Evolutionary conservation across 2,113 vertebrate species (phyloP), one percentile per base, ranked within the genome.

Genomic region (Polypterus senegalus): DNA sequence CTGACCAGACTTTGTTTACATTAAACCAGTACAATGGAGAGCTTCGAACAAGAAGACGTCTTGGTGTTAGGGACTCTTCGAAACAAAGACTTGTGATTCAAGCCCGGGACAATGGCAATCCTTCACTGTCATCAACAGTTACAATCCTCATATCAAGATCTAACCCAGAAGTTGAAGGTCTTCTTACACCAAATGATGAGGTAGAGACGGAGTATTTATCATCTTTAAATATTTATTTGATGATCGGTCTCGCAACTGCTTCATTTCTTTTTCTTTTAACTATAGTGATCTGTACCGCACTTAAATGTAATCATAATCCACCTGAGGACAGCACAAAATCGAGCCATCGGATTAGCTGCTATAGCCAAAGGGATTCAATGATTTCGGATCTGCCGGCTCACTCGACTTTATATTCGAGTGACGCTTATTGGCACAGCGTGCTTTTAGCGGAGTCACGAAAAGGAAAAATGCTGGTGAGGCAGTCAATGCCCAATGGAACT

Each of bases 161-260:
- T 45, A 70, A 79, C 46, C 69, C 69, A 47, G 72, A 74, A 64
- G 74, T 71, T 4, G 72, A 77, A n/a, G 72, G 76, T 7, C 79
- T 76, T 4, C 58, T 79, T 43, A 74, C 76, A 62, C 68, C 75
- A 48, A 67, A 47, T 46, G 57, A 68, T 11, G 7, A 61, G 63
- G 7, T 74, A 7, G 77, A 83, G 53, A 72, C 80, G 43, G 69
- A 71, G 58, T 74, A 81, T 46, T 82, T 74, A 73, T 83, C 73
- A 0, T 69, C 69, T 56, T 70, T 81, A 3, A 72, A 81, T 69
- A 62, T 63, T 7, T 75, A 76, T 60, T 63, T 86, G 53, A 73
- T 83, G 51, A 86, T 88, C 51, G 86, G 82, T 69, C 71, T 88
- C 65, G 82, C 79, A 66, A 80, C 77, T 0, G 81, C 88, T 71